These are phyloP conservation scores for Harpagifer antarcticus DNA, from an alignment of 2,797 vertebrate species.

Conservation along the genomic window DNA sequence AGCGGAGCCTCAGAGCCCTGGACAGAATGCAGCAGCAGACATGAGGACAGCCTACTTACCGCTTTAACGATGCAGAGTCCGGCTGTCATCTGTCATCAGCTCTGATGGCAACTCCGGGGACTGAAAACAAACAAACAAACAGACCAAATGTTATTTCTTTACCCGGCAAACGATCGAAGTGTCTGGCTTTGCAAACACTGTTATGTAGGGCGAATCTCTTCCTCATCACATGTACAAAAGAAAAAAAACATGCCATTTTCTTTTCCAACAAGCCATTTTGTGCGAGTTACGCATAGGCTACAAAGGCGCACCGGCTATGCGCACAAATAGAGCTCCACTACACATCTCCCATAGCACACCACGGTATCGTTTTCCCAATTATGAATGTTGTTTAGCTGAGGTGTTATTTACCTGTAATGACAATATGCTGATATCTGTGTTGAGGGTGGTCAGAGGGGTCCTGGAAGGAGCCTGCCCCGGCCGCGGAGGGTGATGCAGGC, in stretches of 20 bases:
- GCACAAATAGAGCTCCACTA: constrained; percentile 36
- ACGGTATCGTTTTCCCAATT: not conserved
- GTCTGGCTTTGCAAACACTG: constrained; percentile 28
- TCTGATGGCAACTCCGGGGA: constrained; percentile 96
- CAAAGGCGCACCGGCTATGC: constrained; percentile 58
- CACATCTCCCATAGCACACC: constrained; percentile 20
- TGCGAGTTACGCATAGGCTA: constrained; percentile 64
- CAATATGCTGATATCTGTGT: constrained; percentile 98
- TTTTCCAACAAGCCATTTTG: constrained; percentile 71
- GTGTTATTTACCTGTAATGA: constrained; percentile 93
- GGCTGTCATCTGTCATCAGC: constrained; percentile 94
- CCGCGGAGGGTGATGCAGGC: constrained; percentile 89
- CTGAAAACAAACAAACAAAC: constrained; percentile 84
- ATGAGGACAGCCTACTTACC: constrained; percentile 80
- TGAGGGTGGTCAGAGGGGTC: constrained; percentile 95
- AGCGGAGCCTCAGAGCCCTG: constrained; percentile 63
- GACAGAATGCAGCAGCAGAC: constrained; percentile 78
- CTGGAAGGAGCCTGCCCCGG: constrained; percentile 86
- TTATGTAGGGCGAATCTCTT: constrained; percentile 43
- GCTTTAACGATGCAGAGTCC: constrained; percentile 97
- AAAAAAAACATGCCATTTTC: constrained; percentile 53
- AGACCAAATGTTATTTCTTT: constrained; percentile 62
- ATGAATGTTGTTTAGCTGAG: constrained; percentile 9
- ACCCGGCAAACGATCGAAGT: constrained; percentile 33
- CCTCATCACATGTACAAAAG: constrained; percentile 56